phyloP scores from a whole-genome alignment of 2,113 vertebrate genomes.

The Chloroceryle aenea region DNA sequence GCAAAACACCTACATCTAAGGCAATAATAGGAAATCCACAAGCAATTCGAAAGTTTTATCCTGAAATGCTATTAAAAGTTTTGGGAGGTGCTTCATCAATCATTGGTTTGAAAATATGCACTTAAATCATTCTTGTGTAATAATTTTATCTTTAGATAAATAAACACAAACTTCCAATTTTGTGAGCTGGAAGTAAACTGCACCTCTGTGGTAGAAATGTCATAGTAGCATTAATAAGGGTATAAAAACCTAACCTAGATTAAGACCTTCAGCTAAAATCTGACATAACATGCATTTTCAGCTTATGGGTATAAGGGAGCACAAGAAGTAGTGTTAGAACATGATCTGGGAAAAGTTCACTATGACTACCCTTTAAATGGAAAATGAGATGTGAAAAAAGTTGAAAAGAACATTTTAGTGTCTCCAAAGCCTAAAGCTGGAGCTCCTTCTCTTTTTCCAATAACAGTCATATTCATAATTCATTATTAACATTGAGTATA shows the following conservation, averaged over 20 bases:
- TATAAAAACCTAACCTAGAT: neutral
- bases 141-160: neutral
- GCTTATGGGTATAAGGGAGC: neutral
- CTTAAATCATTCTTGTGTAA: neutral
- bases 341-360: neutral
- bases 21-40: neutral
- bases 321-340: neutral
- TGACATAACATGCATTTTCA: neutral
- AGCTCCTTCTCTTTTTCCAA: neutral
- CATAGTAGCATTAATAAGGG: neutral
- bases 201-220: neutral
- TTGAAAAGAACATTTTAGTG: neutral
- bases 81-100: neutral
- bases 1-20: neutral
- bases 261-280: neutral
- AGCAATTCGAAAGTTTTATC: neutral
- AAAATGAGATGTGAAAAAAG: neutral
- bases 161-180: neutral
- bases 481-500: neutral
- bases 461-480: accelerated
- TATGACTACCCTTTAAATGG: neutral
- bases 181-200: neutral
- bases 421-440: neutral
- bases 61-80: neutral
- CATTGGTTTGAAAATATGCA: neutral